phyloP scores from a whole-genome alignment of 2,888 invertebrate species.

The Frankliniella intonsa region DNA sequence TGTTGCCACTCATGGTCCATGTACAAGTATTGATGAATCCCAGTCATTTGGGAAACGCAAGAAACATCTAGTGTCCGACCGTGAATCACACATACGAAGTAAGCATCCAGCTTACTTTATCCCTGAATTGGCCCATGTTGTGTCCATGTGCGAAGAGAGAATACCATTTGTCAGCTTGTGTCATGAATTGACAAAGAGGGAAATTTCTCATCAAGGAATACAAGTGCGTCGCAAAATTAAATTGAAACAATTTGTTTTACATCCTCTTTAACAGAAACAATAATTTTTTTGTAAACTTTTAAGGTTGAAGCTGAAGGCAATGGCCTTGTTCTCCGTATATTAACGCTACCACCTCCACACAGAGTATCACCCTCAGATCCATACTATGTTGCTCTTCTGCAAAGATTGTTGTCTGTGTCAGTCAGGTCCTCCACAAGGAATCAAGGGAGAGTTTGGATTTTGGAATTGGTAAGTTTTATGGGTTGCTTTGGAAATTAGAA shows the following conservation, averaged over 20 bases:
- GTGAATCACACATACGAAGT: slow-evolving; percentile 42
- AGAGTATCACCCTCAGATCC: slow-evolving; percentile 41
- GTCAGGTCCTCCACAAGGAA: slow-evolving; percentile 50
- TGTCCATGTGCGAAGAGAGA: slow-evolving; percentile 93
- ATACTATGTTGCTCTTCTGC: slow-evolving; percentile 67
- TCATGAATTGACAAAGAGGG: slow-evolving; percentile 54
- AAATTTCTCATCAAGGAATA: slow-evolving; percentile 45
- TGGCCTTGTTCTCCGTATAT: slow-evolving; percentile 72
- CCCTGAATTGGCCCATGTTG: slow-evolving; percentile 90
- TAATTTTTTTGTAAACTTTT: not conserved
- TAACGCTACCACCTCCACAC: slow-evolving; percentile 66
- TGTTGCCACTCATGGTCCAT: slow-evolving; percentile 88
- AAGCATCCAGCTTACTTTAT: slow-evolving; percentile 91
- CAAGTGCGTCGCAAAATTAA: slow-evolving; percentile 47
- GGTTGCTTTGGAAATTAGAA: not conserved
- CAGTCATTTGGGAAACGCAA: slow-evolving; percentile 38
- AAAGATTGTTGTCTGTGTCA: slow-evolving; percentile 76
- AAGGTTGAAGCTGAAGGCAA: slow-evolving; percentile 83
- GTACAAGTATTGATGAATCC: slow-evolving; percentile 66
- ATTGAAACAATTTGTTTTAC: no score
- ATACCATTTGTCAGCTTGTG: slow-evolving; percentile 87
- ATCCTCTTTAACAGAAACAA: not conserved
- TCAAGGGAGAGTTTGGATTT: not conserved
- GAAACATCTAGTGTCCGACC: slow-evolving; percentile 39
- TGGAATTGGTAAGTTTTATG: not conserved